phyloP scores from a whole-genome alignment of 2,113 vertebrate genomes.

The Eolophus roseicapilla region DNA sequence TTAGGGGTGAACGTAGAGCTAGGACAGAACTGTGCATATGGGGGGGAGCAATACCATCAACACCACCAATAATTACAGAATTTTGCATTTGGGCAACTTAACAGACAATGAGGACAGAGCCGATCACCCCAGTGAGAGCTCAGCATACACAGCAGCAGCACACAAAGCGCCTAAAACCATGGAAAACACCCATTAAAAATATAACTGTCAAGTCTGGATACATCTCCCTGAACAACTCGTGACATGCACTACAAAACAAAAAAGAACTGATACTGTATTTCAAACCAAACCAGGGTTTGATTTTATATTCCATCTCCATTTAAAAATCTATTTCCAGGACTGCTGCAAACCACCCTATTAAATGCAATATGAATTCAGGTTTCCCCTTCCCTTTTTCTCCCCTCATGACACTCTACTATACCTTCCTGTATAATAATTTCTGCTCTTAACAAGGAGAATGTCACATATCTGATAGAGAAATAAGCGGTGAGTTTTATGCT shows the following conservation, averaged over 20 bases:
- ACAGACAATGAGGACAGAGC: neutral
- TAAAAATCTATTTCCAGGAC: slow-evolving; percentile 33
- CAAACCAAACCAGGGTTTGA: neutral
- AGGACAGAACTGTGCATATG: neutral
- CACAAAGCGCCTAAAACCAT: neutral
- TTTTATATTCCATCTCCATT: slow-evolving; percentile 38
- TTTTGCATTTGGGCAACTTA: neutral
- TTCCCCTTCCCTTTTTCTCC: neutral
- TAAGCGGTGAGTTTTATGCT: slow-evolving; percentile 24
- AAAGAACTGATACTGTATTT: neutral
- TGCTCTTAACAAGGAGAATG: slow-evolving; percentile 44
- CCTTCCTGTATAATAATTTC: slow-evolving; percentile 38
- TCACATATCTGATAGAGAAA: slow-evolving; percentile 10
- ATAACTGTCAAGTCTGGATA: slow-evolving; percentile 18
- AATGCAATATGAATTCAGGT: neutral
- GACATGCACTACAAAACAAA: neutral
- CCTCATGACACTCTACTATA: neutral
- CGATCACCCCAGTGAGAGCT: neutral
- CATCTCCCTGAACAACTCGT: neutral
- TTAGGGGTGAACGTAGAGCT: neutral
- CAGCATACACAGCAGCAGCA: neutral
- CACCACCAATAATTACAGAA: neutral
- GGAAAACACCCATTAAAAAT: slow-evolving; percentile 41
- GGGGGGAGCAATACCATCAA: neutral
- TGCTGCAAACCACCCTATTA: slow-evolving; percentile 1